Base-by-base conservation (phyloP, 1,140 invertebrate genomes). In the Nylanderia fulva region DNA sequence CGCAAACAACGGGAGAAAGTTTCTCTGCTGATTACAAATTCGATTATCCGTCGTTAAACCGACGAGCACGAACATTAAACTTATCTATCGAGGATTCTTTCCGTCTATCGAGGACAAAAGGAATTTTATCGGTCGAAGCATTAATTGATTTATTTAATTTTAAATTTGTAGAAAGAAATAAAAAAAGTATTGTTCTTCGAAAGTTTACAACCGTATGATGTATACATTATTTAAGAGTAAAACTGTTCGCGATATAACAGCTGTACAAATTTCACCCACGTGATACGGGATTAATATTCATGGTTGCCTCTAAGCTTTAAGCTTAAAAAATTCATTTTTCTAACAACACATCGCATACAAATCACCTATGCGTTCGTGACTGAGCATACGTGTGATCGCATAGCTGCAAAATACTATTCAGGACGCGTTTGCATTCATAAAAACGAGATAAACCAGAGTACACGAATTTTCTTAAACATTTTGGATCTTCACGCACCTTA, bases 1-100 rank as follows among this genome's bases (percentile, higher is more conserved):
- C 11, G 66, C 52, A 60, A 82, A 82, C 77, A 72, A 82, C 36
- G n/a, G 27, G 77, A 45, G 66, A 82, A 82, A 72, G 66, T 72
- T n/a, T n/a, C n/a, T n/a, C 24, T 15, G 33, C 13, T 58, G 77
- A 82, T 82, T 72, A 82, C 79, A 71, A 86, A 86, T 56, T 86
- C 66, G 21, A 72, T 66, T 72, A 72, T 61, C 24, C 45, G 36
- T 84, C 85, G 79, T 83, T 86, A 83, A 29, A 36, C 39, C 21
- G 68, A 82, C 76, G 52, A 29, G 27, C 39, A 48, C 52, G 45
- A 69, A 36, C 36, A 27, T 82, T 58, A 71, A 82, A 48, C 45
- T 24, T 11, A 11, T 13, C 21, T 29, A n/a, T 45, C 36, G 21
- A 24, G 2, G 3, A n/a, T 18, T 54, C 36, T 13, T 39, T 48